phyloP scores from a whole-genome alignment of 2,113 vertebrate genomes.

The Nicator chloris region DNA sequence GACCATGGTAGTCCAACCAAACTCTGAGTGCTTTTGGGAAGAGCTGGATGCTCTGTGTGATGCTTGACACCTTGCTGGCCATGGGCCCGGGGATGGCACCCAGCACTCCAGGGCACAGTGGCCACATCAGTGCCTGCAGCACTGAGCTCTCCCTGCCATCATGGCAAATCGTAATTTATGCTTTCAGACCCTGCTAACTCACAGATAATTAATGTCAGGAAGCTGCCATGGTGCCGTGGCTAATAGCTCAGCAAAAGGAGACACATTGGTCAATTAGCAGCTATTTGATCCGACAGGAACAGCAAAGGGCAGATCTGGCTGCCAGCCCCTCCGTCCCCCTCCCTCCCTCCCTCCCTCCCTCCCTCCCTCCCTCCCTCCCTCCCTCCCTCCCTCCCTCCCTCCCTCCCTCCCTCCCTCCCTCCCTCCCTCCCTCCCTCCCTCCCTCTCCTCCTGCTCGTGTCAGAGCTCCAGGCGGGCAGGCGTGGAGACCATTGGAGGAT shows the following conservation, averaged over 20 bases:
- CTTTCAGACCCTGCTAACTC: conserved; percentile 44
- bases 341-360: not conserved
- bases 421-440: not conserved
- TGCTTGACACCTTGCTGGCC: not conserved
- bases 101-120: not conserved
- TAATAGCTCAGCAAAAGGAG: conserved; percentile 45
- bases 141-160: not conserved
- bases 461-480: not conserved
- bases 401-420: not conserved
- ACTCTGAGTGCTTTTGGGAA: not conserved
- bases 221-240: conserved; percentile 48
- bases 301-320: conserved; percentile 49
- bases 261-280: conserved; percentile 61
- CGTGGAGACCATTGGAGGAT: accelerated
- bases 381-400: not conserved
- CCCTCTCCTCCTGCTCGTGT: not conserved
- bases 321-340: not conserved
- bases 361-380: accelerated
- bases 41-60: not conserved
- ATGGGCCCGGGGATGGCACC: accelerated
- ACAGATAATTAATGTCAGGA: conserved; percentile 71
- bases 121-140: not conserved
- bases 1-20: not conserved
- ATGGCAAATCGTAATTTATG: conserved; percentile 37
- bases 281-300: conserved; percentile 64